Evolutionary conservation across 2,113 vertebrate species (phyloP), one percentile per base, ranked within the genome.

Genomic region (Tor tambroides): DNA sequence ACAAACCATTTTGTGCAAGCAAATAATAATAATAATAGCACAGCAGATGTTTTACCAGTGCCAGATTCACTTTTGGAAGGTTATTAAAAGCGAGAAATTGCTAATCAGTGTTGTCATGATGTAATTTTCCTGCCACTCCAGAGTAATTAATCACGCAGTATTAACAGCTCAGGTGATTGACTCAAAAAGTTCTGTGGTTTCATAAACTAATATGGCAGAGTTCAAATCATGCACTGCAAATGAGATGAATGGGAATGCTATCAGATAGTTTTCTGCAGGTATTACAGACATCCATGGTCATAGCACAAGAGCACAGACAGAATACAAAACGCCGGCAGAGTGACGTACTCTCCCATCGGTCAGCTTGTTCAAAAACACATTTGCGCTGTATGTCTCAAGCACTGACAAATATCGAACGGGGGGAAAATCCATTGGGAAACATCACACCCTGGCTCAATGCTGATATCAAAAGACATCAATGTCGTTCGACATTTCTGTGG

Each of bases 401-500:
- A 11, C 80, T 43, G 84, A 56, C 61, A 86, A 85, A 19, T 49
- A 51, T 78, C 2, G 76, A 61, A n/a, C 6, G 0, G n/a, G 19
- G 43, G 43, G 15, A 61, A 63, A 56, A 56, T 86, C 54, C 63
- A 23, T 61, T 67, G 43, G 32, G 54, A 80, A 49, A 69, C 32
- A 75, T 71, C 49, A 11, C 38, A 61, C 30, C 54, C 26, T 82
- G 69, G 41, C 65, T 83, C 80, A 71, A 30, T 56, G 14, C 46
- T 56, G 12, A 38, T 56, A 67, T 84, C 75, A 87, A 84, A 65
- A 46, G 46, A 83, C 71, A 87, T 85, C 79, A 78, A 26, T 76
- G 71, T 69, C 15, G 15, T 69, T 54, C 69, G 15, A 28, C 10
- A 38, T 67, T 74, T 72, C 14, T 74, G 30, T 12, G 5, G 43